Evolutionary conservation across 2,888 invertebrate species (phyloP).

Genomic region (Cataglyphis albicans): DNA sequence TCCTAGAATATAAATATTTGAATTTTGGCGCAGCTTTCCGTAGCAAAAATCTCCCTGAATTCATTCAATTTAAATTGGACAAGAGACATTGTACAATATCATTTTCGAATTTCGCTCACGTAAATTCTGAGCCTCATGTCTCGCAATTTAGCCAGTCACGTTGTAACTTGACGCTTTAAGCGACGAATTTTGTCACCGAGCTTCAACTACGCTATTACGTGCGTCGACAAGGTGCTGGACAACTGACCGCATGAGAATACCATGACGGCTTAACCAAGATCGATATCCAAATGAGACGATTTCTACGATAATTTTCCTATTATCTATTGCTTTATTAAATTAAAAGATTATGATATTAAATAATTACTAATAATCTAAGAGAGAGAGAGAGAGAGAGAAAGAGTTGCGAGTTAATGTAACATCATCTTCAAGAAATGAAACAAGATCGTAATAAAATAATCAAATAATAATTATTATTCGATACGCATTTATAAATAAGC

Average conservation of each 20-base stretch:
- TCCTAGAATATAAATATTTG: neutral
- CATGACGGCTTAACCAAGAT: slow-evolving; percentile 16
- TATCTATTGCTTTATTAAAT: neutral
- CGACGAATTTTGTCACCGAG: slow-evolving; percentile 60
- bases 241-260: neutral
- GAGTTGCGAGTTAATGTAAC: neutral
- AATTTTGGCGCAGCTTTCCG: slow-evolving; percentile 1
- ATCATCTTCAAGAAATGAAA: neutral
- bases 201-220: slow-evolving; percentile 7
- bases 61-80: slow-evolving; percentile 54
- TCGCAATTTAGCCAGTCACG: slow-evolving; percentile 51
- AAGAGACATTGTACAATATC: slow-evolving; percentile 49
- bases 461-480: neutral
- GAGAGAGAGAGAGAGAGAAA: too few relatives aligned
- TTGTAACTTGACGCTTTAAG: slow-evolving; percentile 40
- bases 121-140: slow-evolving; percentile 53
- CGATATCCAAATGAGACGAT: neutral
- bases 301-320: neutral
- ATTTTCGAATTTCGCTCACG: slow-evolving; percentile 59
- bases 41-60: neutral
- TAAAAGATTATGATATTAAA: neutral
- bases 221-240: neutral
- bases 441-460: neutral
- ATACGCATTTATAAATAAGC: neutral
- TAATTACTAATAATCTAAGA: neutral